phyloP scores from a whole-genome alignment of 1,140 invertebrate species.

The Acromyrmex charruanus region DNA sequence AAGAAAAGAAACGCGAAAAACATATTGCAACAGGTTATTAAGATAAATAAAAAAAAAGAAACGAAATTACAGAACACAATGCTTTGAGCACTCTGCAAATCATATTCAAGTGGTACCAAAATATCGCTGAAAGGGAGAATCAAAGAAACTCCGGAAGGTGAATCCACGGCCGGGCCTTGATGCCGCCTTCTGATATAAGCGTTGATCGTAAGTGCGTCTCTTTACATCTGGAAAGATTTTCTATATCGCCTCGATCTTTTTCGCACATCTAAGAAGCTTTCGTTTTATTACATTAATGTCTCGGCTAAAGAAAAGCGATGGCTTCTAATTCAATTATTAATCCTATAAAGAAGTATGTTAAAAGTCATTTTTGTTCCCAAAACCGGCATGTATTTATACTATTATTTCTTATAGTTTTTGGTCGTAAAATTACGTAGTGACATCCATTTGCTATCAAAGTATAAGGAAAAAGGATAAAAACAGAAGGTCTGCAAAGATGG shows the following conservation, averaged over 20 bases:
- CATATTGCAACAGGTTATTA: constrained; percentile 18
- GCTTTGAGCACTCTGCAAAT: constrained; percentile 70
- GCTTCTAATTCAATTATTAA: background rate
- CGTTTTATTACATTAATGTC: background rate
- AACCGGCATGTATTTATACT: too few species aligned
- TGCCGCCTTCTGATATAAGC: constrained; percentile 84
- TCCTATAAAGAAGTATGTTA: background rate
- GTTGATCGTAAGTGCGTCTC: constrained; percentile 88
- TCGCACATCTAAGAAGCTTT: background rate
- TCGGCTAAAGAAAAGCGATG: background rate
- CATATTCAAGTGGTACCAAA: constrained; percentile 89
- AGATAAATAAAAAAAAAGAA: constrained; percentile 43
- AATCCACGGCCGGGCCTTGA: constrained; percentile 87
- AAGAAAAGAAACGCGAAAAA: constrained; percentile 21
- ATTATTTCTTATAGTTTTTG: too few species aligned
- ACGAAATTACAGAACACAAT: constrained; percentile 46
- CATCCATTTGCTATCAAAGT: too few species aligned
- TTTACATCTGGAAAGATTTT: constrained; percentile 85
- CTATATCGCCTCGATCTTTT: constrained; percentile 52
- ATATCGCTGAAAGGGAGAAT: constrained; percentile 93
- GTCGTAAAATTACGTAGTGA: too few species aligned
- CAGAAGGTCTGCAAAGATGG: too few species aligned
- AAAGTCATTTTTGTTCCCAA: too few species aligned
- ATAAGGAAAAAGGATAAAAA: too few species aligned
- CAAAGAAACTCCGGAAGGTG: constrained; percentile 93